Conservation (phyloP, 2,113 vertebrate genomes). For the Dicaeum eximium region DNA sequence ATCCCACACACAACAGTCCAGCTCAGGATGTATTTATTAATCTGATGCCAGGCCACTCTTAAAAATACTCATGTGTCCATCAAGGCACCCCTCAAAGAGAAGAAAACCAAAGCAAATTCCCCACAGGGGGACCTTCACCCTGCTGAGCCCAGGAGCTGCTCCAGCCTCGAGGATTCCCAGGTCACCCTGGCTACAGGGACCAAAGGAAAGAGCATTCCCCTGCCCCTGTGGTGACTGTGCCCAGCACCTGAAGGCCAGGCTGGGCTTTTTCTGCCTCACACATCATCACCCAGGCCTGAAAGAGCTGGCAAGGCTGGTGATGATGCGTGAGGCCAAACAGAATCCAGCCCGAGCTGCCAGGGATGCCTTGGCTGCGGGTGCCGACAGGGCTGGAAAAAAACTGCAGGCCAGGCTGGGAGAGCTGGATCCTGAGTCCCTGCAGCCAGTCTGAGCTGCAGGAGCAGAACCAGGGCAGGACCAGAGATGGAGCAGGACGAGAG, state of each 20-base stretch:
- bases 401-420: background rate
- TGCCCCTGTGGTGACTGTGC: conserved; percentile 7
- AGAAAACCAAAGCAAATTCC: background rate
- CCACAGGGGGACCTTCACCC: fast-evolving
- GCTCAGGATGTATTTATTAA: background rate
- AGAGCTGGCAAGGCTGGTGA: conserved; percentile 44
- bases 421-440: background rate
- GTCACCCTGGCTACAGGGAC: background rate
- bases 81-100: background rate
- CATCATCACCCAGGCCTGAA: conserved; percentile 46
- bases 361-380: conserved; percentile 33
- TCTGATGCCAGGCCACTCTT: background rate
- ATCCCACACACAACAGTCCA: background rate
- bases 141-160: background rate
- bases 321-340: conserved; percentile 57
- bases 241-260: conserved; percentile 52
- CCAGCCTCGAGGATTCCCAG: background rate
- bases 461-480: background rate
- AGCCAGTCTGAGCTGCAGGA: background rate
- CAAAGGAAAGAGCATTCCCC: background rate
- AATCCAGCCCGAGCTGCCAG: conserved; percentile 42
- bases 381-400: conserved; percentile 54
- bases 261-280: conserved; percentile 57
- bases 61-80: background rate
- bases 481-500: fast-evolving